These are phyloP conservation scores for Tigriopus californicus DNA, from an alignment of 2,888 invertebrate genomes.

Conservation along the genomic window DNA sequence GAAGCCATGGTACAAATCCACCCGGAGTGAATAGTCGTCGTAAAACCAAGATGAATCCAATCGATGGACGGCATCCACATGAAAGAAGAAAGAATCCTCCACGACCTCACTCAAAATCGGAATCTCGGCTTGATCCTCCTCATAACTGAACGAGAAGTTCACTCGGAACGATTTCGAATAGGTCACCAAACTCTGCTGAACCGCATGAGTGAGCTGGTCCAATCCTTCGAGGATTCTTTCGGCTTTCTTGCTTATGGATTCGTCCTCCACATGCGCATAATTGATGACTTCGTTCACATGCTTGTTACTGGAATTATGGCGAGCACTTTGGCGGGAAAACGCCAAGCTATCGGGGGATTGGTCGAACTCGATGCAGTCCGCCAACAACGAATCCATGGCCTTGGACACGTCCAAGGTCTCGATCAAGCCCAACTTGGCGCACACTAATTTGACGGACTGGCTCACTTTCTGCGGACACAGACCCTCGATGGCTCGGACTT, in stretches of 20 bases:
- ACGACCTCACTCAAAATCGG: constrained; percentile 22
- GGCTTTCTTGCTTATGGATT: neutral
- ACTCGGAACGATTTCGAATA: constrained; percentile 14
- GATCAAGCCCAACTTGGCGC: constrained; percentile 65
- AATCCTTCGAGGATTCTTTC: neutral
- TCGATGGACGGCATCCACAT: constrained; percentile 60
- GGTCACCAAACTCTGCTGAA: constrained; percentile 2
- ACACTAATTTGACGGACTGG: constrained; percentile 81
- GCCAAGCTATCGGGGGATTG: neutral
- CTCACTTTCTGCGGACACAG: constrained; percentile 25
- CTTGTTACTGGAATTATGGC: neutral
- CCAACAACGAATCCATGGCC: constrained; percentile 44
- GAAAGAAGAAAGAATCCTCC: constrained; percentile 43
- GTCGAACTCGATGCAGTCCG: constrained; percentile 34
- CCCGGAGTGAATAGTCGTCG: constrained; percentile 64
- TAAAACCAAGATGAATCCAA: constrained; percentile 56
- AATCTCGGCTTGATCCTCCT: neutral
- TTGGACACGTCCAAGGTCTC: constrained; percentile 71
- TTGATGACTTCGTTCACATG: neutral
- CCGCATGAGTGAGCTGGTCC: neutral
- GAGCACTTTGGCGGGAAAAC: too few species aligned
- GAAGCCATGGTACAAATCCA: constrained; percentile 75
- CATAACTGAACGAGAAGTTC: constrained; percentile 6
- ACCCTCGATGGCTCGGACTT: neutral
- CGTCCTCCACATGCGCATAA: neutral